A percentile compares a stretch with the other conserved stretches of the same genome.
phyloP scores from a whole-genome alignment of 2,888 invertebrate species.

The Agonopterix arenella region DNA sequence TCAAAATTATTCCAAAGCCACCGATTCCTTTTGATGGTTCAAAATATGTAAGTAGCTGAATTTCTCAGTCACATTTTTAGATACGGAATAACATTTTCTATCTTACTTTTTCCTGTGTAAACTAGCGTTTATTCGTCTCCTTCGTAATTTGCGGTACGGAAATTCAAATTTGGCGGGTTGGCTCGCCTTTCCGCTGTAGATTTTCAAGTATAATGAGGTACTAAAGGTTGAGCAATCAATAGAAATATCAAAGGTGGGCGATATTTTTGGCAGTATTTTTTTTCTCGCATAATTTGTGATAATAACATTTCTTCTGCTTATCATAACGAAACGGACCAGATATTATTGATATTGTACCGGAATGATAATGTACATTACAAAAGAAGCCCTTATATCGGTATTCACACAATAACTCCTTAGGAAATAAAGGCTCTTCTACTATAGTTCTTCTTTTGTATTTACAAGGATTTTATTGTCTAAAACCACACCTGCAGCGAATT shows the following conservation, averaged over 20 bases:
- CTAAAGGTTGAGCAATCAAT: conserved; percentile 71
- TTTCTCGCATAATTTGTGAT: background rate
- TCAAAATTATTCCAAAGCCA: conserved; percentile 70
- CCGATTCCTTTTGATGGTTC: conserved; percentile 69
- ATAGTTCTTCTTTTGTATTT: too few relatives aligned
- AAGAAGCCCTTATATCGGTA: too few relatives aligned
- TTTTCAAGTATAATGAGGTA: conserved; percentile 68
- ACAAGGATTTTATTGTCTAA: too few relatives aligned
- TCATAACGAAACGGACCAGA: too few relatives aligned
- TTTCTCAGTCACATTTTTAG: conserved; percentile 65
- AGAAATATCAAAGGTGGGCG: conserved; percentile 44
- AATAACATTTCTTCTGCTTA: too few relatives aligned
- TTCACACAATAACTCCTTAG: too few relatives aligned
- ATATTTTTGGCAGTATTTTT: conserved; percentile 17
- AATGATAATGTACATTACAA: too few relatives aligned
- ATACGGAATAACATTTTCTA: conserved; percentile 41
- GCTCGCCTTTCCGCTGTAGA: conserved; percentile 68
- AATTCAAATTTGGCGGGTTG: conserved; percentile 69
- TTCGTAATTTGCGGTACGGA: conserved; percentile 57
- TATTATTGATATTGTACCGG: too few relatives aligned
- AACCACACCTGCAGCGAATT: background rate
- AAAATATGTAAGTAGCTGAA: conserved; percentile 76
- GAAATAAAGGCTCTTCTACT: too few relatives aligned
- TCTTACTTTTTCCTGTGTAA: conserved; percentile 25
- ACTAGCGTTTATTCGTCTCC: conserved; percentile 24